Evolutionary conservation across 1,140 invertebrate species (phyloP).

Genomic region (Drosophila ercepeae): DNA sequence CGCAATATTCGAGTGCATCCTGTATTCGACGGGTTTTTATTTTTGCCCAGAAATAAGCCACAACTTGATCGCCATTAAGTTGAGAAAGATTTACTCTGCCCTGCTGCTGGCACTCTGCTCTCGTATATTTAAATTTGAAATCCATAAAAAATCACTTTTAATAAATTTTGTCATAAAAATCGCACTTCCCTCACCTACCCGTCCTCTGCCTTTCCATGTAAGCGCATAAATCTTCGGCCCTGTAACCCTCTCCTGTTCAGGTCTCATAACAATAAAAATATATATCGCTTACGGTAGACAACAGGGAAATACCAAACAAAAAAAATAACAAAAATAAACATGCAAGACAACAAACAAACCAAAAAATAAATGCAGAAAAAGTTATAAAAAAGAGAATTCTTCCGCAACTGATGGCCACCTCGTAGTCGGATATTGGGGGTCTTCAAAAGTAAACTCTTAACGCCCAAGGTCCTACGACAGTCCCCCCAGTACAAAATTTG

Average conservation of each 20-base stretch:
- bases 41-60: conserved; percentile 8
- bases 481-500: conserved; percentile 7
- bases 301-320: conserved; percentile 34
- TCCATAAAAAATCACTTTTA: conserved; percentile 57
- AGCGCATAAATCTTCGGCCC: conserved; percentile 44
- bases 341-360: conserved; percentile 14
- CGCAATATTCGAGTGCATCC: conserved; percentile 38
- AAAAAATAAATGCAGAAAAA: background rate
- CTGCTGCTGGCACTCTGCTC: background rate
- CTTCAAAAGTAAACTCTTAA: conserved; percentile 7
- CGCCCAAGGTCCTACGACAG: conserved; percentile 48
- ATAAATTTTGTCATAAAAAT: conserved; percentile 52
- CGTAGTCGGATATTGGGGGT: conserved; percentile 1
- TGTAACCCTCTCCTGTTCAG: conserved; percentile 1
- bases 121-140: conserved; percentile 20
- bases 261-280: conserved; percentile 50
- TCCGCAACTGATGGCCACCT: conserved; percentile 42
- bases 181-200: conserved; percentile 8
- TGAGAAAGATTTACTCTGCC: background rate
- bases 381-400: conserved; percentile 11
- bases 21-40: conserved; percentile 20
- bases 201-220: conserved; percentile 6
- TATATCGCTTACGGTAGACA: conserved; percentile 49
- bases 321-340: conserved; percentile 18
- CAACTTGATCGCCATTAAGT: conserved; percentile 31